Percentiles rank a stretch among this genome's conserved stretches.
These are phyloP conservation scores for Hemibagrus guttatus DNA, from an alignment of 2,797 vertebrate species.

Conservation along the genomic window DNA sequence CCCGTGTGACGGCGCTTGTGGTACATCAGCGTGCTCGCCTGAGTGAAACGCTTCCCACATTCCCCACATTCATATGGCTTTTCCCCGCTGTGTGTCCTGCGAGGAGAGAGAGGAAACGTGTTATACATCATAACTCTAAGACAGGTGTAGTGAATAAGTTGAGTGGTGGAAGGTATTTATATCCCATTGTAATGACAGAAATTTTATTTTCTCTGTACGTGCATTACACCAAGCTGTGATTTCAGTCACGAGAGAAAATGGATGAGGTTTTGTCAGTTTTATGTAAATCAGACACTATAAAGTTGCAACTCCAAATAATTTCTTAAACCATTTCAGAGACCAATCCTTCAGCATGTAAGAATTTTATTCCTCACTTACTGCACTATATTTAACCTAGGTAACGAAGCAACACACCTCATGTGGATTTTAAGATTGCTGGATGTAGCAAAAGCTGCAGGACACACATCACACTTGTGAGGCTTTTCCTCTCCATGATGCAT, in stretches of 20 bases:
- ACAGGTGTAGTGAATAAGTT: background rate
- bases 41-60: conserved; percentile 94
- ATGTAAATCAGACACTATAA: background rate
- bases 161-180: background rate
- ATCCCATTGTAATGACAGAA: background rate
- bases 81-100: conserved; percentile 91
- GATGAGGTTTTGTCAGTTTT: background rate
- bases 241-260: background rate
- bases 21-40: conserved; percentile 96
- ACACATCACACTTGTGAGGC: conserved; percentile 93
- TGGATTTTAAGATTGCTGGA: conserved; percentile 99
- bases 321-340: background rate
- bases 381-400: background rate
- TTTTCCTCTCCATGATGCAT: conserved; percentile 99
- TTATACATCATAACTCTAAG: background rate
- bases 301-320: background rate
- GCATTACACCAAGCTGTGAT: background rate
- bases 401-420: conserved; percentile 78
- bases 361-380: background rate
- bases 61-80: conserved; percentile 95
- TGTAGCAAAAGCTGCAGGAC: conserved; percentile 96
- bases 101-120: too few relatives aligned
- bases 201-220: background rate
- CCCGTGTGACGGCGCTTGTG: conserved; percentile 95
- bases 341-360: background rate